Evolutionary conservation across 1,140 invertebrate genomes (phyloP), one percentile per base, ranked within the genome.

Genomic region (Lethocerus indicus): DNA sequence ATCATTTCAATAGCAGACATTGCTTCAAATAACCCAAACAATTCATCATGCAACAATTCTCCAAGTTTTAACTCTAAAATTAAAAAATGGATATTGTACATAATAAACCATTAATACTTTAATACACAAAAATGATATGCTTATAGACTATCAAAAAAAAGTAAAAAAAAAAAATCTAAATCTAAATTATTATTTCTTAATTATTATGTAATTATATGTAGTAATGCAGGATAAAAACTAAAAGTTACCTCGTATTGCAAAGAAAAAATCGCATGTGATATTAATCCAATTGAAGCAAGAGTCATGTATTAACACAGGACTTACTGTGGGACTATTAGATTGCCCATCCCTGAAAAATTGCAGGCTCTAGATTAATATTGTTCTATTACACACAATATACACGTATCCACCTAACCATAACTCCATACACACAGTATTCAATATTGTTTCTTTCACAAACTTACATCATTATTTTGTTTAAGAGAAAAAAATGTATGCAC

Each of bases 1-100:
- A 97, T 97, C 87, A 98, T 95, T 67, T 97, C 94, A 61, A 98
- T 97, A 0, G 94, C 94, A 9, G 91, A 95, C 94, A 98, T 98
- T 0, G 93, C 93, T 67, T 98, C 94, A 72, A 95, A 95, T 18
- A 97, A 67, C 1, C 90, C 90, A 75, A 98, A 92, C 18, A 86
- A 64, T 45, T 86, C 81, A 74, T 93, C 87, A 61, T 93, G 87
- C 13, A 92, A 65, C 12, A 95, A 65, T 66, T 95, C 88, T 16
- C 89, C 90, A 35, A 93, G 66, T 57, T 86, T 70, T 32, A 95
- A 64, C 60, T 86, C 87, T 86, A 55, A 27, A 58, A 60, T 60
- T 26, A 54, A 47, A 48, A 32, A 50, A 46, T 43, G 16, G 53
- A 50, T 20, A 53, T 47, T 7, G 29, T 9, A 32, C 7, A n/a